phyloP scores from a whole-genome alignment of 2,797 vertebrate genomes.

The Acipenser transmontanus region DNA sequence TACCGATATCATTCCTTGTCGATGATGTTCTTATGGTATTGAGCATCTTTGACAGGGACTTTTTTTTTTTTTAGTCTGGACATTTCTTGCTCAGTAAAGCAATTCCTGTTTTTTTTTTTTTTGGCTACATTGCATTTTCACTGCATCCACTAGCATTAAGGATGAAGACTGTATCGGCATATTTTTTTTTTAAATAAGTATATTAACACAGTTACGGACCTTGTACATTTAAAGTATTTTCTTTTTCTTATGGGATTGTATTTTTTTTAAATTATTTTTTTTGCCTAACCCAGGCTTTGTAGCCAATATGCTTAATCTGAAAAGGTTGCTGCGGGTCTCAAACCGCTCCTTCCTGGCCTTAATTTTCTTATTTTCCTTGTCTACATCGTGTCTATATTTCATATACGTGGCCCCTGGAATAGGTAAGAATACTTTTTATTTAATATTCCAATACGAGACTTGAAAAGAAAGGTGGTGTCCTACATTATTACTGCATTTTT shows the following conservation, averaged over 20 bases:
- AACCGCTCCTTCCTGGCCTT: conserved; percentile 88
- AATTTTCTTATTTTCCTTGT: conserved; percentile 89
- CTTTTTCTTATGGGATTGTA: conserved; percentile 18
- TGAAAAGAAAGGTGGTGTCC: too few relatives aligned
- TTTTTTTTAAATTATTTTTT: conserved; percentile 48
- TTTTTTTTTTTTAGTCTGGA: conserved; percentile 2
- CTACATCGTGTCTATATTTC: conserved; percentile 90
- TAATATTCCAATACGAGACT: too few relatives aligned
- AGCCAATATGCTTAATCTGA: conserved; percentile 73
- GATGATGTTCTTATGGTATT: conserved; percentile 3
- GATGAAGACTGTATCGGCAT: conserved; percentile 36
- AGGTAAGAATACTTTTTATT: conserved; percentile 56
- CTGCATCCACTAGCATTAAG: conserved; percentile 23
- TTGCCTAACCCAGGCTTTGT: conserved; percentile 31
- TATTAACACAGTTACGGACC: conserved; percentile 8
- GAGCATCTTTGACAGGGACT: conserved; percentile 4
- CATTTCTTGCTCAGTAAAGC: conserved; percentile 2
- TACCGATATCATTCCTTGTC: conserved; percentile 3
- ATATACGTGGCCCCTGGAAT: conserved; percentile 90
- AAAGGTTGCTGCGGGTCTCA: conserved; percentile 79
- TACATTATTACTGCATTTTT: too few relatives aligned
- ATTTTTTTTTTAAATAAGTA: conserved; percentile 25
- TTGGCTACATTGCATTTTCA: conserved; percentile 35
- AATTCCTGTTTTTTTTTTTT: conserved; percentile 3
- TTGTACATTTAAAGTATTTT: conserved; percentile 27